Evolutionary conservation across 1,140 invertebrate genomes (phyloP), one percentile per base, ranked within the genome.

Genomic region (Drosophila pandora): DNA sequence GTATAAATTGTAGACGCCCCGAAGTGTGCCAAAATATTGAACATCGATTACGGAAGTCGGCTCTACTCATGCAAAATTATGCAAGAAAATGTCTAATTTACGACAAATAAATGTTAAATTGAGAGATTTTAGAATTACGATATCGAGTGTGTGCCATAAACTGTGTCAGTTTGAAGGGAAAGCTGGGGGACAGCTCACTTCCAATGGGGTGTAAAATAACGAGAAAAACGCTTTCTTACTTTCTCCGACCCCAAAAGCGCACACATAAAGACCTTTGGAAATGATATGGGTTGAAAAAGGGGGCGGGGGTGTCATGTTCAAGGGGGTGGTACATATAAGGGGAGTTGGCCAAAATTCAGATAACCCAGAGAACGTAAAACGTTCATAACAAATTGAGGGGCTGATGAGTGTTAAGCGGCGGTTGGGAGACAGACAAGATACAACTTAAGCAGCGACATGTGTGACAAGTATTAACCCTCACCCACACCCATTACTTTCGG

Each of bases 51-150:
- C 21, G 52, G 17, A 34, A 73, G 13, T 28, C 30, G 32, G 34
- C 34, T 37, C 34, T 3, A 12, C 57, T 60, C 47, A 34, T 53
- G 62, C 54, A 83, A 79, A 47, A 49, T 72, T 83, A 71, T 82
- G 63, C 70, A 69, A 7, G 39, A 60, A 71, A 85, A 78, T 77
- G 79, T 76, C 78, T 87, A 87, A 87, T 87, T 87, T 87, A 87
- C 83, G 82, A 82, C 78, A 76, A 87, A 87, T 88, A 87, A 87
- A 87, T 87, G 83, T 87, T 87, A 88, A 87, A 87, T 87, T 87
- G 83, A 87, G 82, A 87, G 82, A 87, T 87, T 87, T 72, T 75
- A 67, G 75, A 88, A 80, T 88, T 75, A 79, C 82, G 82, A 87
- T 87, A 87, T 82, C 47, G 55, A 52, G 32, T 39, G 25, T 39